A percentile compares a stretch with the other conserved stretches of the same genome.
Evolutionary conservation across 1,140 invertebrate genomes (phyloP).

Genomic region (Ridgeia piscesae): DNA sequence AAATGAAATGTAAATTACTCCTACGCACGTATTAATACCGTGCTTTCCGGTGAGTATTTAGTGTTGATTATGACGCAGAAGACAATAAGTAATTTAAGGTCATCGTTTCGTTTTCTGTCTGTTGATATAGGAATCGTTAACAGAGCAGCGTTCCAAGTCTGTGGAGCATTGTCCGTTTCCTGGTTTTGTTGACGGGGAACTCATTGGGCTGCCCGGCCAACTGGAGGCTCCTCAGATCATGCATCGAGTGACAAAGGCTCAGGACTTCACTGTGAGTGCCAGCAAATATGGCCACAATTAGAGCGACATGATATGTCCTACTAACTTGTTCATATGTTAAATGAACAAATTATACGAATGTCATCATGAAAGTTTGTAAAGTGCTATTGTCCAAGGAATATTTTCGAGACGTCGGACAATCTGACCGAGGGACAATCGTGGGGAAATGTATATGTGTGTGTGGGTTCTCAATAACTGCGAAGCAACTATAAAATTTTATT

Average conservation of each 20-base stretch:
- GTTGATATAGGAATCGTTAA: slow-evolving; percentile 35
- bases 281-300: not conserved
- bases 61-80: not conserved
- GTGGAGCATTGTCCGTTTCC: slow-evolving; percentile 51
- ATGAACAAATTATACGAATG: too few relatives aligned
- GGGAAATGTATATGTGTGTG: too few relatives aligned
- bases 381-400: too few relatives aligned
- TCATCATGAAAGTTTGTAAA: too few relatives aligned
- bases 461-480: too few relatives aligned
- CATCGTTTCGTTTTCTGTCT: not conserved
- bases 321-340: too few relatives aligned
- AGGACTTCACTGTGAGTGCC: slow-evolving; percentile 49
- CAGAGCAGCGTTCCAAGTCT: slow-evolving; percentile 30
- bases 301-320: not conserved
- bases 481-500: too few relatives aligned
- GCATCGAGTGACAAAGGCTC: slow-evolving; percentile 49
- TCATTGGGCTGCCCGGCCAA: slow-evolving; percentile 50
- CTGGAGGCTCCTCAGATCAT: slow-evolving; percentile 51
- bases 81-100: not conserved
- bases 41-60: not conserved
- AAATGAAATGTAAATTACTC: not conserved
- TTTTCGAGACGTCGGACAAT: too few relatives aligned
- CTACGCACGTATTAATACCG: too few relatives aligned
- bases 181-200: slow-evolving; percentile 48
- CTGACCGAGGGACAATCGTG: too few relatives aligned